phyloP scores from a whole-genome alignment of 2,888 invertebrate genomes.

The Sphinx pinastri region DNA sequence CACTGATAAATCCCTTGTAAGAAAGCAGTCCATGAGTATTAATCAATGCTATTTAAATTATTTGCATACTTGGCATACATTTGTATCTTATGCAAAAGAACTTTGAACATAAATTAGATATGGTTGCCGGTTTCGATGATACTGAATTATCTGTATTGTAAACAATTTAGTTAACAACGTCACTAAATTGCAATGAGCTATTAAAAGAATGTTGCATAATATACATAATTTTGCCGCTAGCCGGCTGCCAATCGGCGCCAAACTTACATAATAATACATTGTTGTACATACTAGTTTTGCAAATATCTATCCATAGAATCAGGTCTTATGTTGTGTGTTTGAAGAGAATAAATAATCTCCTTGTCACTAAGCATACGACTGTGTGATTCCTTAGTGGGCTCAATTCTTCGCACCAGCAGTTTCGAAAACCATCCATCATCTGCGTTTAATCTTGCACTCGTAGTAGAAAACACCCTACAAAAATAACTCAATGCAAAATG shows the following conservation, averaged over 20 bases:
- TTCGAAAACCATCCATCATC: slow-evolving; percentile 95
- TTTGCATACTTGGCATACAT: no score
- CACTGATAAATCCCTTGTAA: no score
- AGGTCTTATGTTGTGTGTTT: slow-evolving; percentile 97
- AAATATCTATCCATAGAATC: slow-evolving; percentile 94
- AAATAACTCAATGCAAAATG: slow-evolving; percentile 37
- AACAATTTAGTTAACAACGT: slow-evolving; percentile 35
- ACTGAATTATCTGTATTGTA: slow-evolving; percentile 33
- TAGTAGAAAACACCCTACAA: slow-evolving; percentile 73
- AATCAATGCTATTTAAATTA: no score
- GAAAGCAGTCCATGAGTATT: no score
- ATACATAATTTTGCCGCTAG: slow-evolving; percentile 40
- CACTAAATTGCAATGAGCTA: slow-evolving; percentile 49
- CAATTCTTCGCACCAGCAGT: slow-evolving; percentile 94
- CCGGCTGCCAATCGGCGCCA: slow-evolving; percentile 39
- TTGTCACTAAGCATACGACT: slow-evolving; percentile 98
- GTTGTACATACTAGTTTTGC: slow-evolving; percentile 92
- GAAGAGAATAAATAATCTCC: slow-evolving; percentile 96
- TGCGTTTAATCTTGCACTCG: slow-evolving; percentile 65
- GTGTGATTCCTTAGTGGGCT: slow-evolving; percentile 97
- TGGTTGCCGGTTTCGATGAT: not conserved
- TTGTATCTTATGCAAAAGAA: not conserved
- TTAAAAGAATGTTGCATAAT: slow-evolving; percentile 76
- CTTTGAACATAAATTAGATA: not conserved
- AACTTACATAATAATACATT: slow-evolving; percentile 43